These are phyloP conservation scores for Manis pentadactyla DNA, from an alignment of 2,797 vertebrate species.

Conservation along the genomic window DNA sequence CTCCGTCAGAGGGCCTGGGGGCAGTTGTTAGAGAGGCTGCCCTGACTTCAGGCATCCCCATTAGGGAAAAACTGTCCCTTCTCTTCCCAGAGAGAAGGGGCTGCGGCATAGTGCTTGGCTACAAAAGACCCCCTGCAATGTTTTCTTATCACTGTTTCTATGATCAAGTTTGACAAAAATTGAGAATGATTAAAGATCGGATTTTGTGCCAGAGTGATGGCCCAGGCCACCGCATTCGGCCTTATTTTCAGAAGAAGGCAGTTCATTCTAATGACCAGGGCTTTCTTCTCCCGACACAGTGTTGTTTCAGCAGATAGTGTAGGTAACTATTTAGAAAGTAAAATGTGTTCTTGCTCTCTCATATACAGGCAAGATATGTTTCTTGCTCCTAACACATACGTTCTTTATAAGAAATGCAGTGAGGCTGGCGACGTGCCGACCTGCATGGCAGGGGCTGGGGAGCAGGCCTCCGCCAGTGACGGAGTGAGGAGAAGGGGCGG, in stretches of 20 bases:
- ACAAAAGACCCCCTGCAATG: not conserved
- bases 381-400: not conserved
- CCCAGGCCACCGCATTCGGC: too few species aligned
- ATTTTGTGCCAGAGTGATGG: not conserved
- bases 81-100: conserved; percentile 80
- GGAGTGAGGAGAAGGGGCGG: accelerated
- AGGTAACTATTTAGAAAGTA: not conserved
- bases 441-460: accelerated
- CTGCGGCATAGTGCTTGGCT: conserved; percentile 83
- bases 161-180: not conserved
- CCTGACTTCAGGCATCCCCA: conserved; percentile 83
- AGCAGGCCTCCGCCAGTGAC: accelerated
- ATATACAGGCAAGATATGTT: not conserved
- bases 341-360: not conserved
- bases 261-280: accelerated
- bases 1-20: conserved; percentile 81
- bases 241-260: not conserved
- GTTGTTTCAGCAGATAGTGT: not conserved
- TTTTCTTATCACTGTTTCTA: conserved; percentile 17
- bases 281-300: not conserved
- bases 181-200: not conserved
- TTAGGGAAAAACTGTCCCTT: conserved; percentile 84
- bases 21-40: conserved; percentile 84
- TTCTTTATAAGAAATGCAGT: not conserved
- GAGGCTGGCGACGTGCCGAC: not conserved